phyloP scores from a whole-genome alignment of 1,140 invertebrate genomes.

The Rhynchophorus ferrugineus region DNA sequence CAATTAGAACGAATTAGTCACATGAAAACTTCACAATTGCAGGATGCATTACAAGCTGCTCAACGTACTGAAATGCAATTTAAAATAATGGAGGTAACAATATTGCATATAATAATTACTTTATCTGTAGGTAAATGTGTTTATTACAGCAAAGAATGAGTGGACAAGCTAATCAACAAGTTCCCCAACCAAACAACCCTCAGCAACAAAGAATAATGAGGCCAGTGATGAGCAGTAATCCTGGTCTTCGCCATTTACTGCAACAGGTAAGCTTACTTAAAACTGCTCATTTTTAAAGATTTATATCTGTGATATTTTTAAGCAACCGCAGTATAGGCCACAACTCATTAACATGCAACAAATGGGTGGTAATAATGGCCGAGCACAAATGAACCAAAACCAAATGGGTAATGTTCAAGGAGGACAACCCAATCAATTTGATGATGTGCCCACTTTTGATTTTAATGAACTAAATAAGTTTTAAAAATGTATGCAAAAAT shows the following conservation, averaged over 20 bases:
- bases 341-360: conserved; percentile 39
- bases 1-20: conserved; percentile 61
- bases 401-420: conserved; percentile 33
- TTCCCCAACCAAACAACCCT: conserved; percentile 23
- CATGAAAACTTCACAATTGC: conserved; percentile 56
- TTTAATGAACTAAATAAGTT: conserved; percentile 27
- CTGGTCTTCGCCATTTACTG: conserved; percentile 60
- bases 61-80: conserved; percentile 73
- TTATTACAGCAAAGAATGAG: conserved; percentile 36
- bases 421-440: conserved; percentile 34
- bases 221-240: conserved; percentile 54
- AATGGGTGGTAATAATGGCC: conserved; percentile 32
- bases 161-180: conserved; percentile 30
- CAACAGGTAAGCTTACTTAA: conserved; percentile 54
- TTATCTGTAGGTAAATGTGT: neutral
- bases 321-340: conserved; percentile 40
- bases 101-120: neutral
- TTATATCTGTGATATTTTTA: conserved; percentile 16
- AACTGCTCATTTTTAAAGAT: too few relatives aligned
- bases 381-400: conserved; percentile 37
- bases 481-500: neutral
- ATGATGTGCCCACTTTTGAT: conserved; percentile 35
- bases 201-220: conserved; percentile 54
- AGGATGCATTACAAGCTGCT: conserved; percentile 65
- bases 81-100: conserved; percentile 58